phyloP scores from a whole-genome alignment of 2,797 vertebrate species.

The Mus spretus region DNA sequence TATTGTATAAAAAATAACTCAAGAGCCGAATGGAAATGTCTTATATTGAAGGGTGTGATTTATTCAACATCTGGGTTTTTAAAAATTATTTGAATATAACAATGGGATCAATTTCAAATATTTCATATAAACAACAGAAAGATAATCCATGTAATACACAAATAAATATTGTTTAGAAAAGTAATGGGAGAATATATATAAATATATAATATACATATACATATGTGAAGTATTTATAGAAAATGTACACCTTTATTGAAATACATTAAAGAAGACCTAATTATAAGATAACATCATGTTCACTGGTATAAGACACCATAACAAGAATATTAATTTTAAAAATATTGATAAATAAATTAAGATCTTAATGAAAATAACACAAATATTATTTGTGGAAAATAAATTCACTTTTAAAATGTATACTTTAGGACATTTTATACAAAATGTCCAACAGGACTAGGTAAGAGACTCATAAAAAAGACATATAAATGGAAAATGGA shows the following conservation, averaged over 20 bases:
- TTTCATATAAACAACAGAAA: not conserved
- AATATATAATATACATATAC: not conserved
- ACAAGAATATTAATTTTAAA: not conserved
- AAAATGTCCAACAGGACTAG: not conserved
- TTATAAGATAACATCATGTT: not conserved
- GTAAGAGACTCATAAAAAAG: not conserved
- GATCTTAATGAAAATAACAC: not conserved
- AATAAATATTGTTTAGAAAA: conserved; percentile 11
- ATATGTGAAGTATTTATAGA: not conserved
- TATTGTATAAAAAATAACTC: not conserved
- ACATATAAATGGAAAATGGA: not conserved
- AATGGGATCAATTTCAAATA: not conserved
- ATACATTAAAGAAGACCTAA: not conserved
- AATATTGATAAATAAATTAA: not conserved
- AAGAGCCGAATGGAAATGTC: not conserved
- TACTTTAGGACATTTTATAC: not conserved
- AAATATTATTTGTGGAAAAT: not conserved
- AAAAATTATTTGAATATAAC: not conserved
- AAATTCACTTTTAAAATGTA: conserved; percentile 12
- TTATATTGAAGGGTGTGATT: not conserved
- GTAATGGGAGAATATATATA: not conserved
- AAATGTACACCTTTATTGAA: conserved; percentile 1
- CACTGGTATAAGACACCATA: not conserved
- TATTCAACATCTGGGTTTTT: not conserved
- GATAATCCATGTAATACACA: not conserved